A percentile compares a stretch with the other conserved stretches of the same genome.
phyloP scores from a whole-genome alignment of 2,113 vertebrate species.

The Syngnathus scovelli region DNA sequence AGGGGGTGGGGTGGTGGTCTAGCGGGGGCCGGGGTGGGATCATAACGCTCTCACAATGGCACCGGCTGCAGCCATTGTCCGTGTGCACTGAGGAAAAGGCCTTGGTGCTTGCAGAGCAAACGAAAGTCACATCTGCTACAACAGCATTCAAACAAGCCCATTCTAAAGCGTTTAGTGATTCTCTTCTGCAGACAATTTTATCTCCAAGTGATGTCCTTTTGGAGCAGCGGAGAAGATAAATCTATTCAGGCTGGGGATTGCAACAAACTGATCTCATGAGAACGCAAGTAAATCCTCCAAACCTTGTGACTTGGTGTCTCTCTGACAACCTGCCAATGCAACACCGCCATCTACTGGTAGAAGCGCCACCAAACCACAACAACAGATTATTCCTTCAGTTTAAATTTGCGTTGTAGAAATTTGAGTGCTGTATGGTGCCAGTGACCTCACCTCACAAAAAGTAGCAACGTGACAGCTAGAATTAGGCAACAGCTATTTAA shows the following conservation, averaged over 20 bases:
- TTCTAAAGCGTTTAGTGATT: constrained; percentile 9
- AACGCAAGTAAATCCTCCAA: constrained; percentile 26
- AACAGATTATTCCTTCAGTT: not conserved
- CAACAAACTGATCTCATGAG: constrained; percentile 29
- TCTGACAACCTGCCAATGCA: constrained; percentile 35
- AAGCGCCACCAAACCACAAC: constrained; percentile 31
- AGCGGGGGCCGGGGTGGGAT: constrained; percentile 17
- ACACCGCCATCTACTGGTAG: constrained; percentile 68
- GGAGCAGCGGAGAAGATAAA: constrained; percentile 10
- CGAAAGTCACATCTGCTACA: constrained; percentile 8
- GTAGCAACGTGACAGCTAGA: too few species aligned
- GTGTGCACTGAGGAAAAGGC: constrained; percentile 43
- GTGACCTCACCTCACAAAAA: too few species aligned
- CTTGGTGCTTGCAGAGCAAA: constrained; percentile 45
- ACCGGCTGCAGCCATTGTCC: constrained; percentile 55
- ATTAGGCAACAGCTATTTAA: too few species aligned
- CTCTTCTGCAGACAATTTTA: constrained; percentile 20
- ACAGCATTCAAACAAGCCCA: constrained; percentile 11
- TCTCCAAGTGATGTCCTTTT: constrained; percentile 31
- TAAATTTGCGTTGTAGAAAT: too few species aligned
- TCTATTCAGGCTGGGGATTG: constrained; percentile 21
- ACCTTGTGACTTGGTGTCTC: not conserved
- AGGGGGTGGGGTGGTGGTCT: not conserved
- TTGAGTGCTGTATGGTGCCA: too few species aligned
- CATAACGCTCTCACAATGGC: constrained; percentile 54